Conservation (phyloP, 2,113 vertebrate genomes). For the Forbesichthys papilliferus region DNA sequence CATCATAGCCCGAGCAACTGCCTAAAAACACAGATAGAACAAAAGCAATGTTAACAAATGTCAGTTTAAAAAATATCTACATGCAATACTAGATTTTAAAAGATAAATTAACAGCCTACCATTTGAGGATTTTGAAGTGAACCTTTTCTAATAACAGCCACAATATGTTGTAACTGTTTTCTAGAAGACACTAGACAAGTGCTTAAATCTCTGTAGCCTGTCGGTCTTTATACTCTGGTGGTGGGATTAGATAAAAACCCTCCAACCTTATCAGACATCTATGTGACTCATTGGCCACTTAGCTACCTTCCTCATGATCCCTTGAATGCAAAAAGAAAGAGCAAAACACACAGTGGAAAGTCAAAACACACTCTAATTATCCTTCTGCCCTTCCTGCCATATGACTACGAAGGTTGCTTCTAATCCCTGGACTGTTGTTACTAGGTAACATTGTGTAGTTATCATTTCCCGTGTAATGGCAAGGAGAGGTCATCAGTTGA, state of each 20-base stretch:
- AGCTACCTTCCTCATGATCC: slow-evolving; percentile 62
- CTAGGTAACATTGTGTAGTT: slow-evolving; percentile 52
- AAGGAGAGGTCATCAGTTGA: slow-evolving; percentile 28
- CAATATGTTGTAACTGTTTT: slow-evolving; percentile 3
- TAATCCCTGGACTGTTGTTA: slow-evolving; percentile 61
- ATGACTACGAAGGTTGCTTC: slow-evolving; percentile 44
- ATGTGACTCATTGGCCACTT: slow-evolving; percentile 40
- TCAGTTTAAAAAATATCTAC: neutral
- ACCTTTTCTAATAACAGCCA: slow-evolving; percentile 28
- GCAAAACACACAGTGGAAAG: slow-evolving; percentile 43
- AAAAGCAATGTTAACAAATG: neutral
- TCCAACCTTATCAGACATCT: slow-evolving; percentile 66
- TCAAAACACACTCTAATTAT: slow-evolving; percentile 53
- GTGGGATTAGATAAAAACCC: slow-evolving; percentile 59
- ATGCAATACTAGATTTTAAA: slow-evolving; percentile 1
- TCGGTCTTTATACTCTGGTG: slow-evolving; percentile 36
- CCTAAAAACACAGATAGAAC: slow-evolving; percentile 38
- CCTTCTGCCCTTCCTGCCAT: slow-evolving; percentile 13
- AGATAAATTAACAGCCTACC: slow-evolving; percentile 33
- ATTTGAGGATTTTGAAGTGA: slow-evolving; percentile 22
- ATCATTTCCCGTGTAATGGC: slow-evolving; percentile 40
- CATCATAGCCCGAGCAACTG: slow-evolving; percentile 70
- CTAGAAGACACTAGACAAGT: slow-evolving; percentile 14
- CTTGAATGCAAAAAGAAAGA: slow-evolving; percentile 50
- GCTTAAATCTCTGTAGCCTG: slow-evolving; percentile 3